Base-by-base conservation (phyloP, 2,113 vertebrate genomes). In the Cnemophilus loriae region DNA sequence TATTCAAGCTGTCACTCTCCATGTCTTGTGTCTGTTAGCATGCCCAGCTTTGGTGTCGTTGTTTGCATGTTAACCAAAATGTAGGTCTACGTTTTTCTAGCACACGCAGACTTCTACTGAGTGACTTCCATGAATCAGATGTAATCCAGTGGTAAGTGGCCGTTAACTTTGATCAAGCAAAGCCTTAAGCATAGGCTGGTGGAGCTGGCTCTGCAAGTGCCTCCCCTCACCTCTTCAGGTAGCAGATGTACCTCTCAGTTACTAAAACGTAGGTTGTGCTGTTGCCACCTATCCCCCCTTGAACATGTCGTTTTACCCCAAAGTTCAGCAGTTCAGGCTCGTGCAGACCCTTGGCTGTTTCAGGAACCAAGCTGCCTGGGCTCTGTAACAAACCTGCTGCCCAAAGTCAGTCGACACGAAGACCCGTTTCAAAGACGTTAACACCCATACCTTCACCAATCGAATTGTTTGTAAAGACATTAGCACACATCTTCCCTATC, bases 1-100 rank as follows among this genome's bases (percentile, higher is more conserved):
- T 97, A 97, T 84, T 95, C 89, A 97, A 97, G 49, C 96, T 97
- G 96, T 96, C 97, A 96, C 42, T 85, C 94, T 84, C 64, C 1
- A 92, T 92, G 95, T 67, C 95, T 97, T 93, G 83, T 96, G 95
- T 95, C 57, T 50, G 96, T 95, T 96, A 95, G 60, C 89, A 50
- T 49, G 89, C 90, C 56, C 80, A 70, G 79, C 56, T 94, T 76
- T 82, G 71, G 64, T 89, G 49, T 94, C 92, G 60, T 24, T 95
- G 68, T 75, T 93, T 94, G 63, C 68, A 46, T 60, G 65, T 68
- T 93, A 90, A 94, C 78, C 41, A 57, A 86, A 87, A 90, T 60
- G n/a, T 56, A 81, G 64, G 49, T 55, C 52, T 71, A 33, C 64
- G 42, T 87, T 93, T 90, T 75, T 64, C 35, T 41, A 89, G 68